Percentiles rank a stretch among this genome's conserved stretches.
These are phyloP conservation scores for Porites cylindrica DNA, from an alignment of 92 coral and sea anemone species.

Conservation along the genomic window DNA sequence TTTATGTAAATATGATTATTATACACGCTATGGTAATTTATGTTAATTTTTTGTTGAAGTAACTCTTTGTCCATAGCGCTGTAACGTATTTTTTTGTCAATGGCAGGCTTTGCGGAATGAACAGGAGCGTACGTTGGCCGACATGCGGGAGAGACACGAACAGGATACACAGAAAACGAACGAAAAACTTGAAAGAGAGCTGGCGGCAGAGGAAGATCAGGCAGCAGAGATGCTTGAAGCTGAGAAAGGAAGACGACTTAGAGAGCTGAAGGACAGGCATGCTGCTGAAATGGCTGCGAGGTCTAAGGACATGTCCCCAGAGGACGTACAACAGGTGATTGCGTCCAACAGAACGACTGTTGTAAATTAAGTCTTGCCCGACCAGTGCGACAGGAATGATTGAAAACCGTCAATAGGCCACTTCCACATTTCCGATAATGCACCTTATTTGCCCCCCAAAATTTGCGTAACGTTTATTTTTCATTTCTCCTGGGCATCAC, in stretches of 20 bases:
- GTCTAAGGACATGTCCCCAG: constrained; percentile 87
- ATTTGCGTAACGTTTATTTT: no score
- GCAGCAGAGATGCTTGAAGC: constrained; percentile 62
- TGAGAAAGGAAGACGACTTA: constrained; percentile 77
- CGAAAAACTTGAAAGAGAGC: constrained; percentile 77
- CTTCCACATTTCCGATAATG: no score
- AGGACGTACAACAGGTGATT: constrained; percentile 91
- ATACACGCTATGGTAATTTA: no score
- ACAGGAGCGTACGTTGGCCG: constrained; percentile 89
- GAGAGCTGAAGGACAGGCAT: constrained; percentile 91
- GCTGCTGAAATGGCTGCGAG: constrained; percentile 96
- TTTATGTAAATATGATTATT: no score
- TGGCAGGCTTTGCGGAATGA: constrained; percentile 89
- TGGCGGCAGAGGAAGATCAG: constrained; percentile 77
- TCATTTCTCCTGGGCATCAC: no score
- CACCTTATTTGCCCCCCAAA: no score
- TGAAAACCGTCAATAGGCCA: no score
- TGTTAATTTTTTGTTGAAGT: not conserved
- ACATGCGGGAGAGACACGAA: constrained; percentile 88
- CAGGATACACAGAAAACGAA: constrained; percentile 80
- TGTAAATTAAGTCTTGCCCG: no score
- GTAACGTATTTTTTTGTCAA: not conserved
- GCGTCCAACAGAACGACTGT: no score
- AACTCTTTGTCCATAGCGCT: not conserved
- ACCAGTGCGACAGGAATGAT: no score